phyloP scores from a whole-genome alignment of 2,797 vertebrate species.

The Cryptoblepharus egeriae region DNA sequence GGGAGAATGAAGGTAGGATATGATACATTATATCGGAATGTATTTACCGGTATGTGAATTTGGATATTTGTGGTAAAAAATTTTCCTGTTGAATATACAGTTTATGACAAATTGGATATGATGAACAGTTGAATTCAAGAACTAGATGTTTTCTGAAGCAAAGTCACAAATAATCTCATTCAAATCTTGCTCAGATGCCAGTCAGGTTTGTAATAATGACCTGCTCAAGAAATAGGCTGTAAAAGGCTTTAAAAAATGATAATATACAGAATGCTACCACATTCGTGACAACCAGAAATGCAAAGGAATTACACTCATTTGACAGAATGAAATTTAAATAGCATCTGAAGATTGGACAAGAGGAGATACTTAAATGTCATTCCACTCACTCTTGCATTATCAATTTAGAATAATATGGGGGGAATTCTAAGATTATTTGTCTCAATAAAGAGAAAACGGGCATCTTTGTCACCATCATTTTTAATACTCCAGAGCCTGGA shows the following conservation, averaged over 20 bases:
- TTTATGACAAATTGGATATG: constrained; percentile 4
- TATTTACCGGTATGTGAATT: not conserved
- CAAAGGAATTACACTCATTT: constrained; percentile 6
- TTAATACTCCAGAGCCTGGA: constrained; percentile 19
- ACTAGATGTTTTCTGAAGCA: rapidly evolving
- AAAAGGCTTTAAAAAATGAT: constrained; percentile 12
- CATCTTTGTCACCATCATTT: constrained; percentile 18
- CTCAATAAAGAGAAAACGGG: constrained; percentile 30
- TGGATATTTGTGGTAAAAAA: not conserved
- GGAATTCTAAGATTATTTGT: constrained; percentile 41
- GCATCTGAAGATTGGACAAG: not conserved
- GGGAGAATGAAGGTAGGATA: no score
- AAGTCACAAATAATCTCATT: constrained; percentile 26
- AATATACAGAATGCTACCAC: constrained; percentile 21
- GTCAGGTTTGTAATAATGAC: constrained; percentile 13
- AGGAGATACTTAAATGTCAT: constrained; percentile 23
- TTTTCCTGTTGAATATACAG: not conserved
- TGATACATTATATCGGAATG: not conserved
- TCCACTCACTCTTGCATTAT: constrained; percentile 35
- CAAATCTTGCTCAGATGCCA: not conserved
- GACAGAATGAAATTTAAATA: not conserved
- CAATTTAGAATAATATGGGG: not conserved
- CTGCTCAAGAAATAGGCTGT: not conserved
- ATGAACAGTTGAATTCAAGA: not conserved
- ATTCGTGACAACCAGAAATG: constrained; percentile 19